Evolutionary conservation across 1,140 invertebrate species (phyloP).

Genomic region (Lepidotrigona ventralis): DNA sequence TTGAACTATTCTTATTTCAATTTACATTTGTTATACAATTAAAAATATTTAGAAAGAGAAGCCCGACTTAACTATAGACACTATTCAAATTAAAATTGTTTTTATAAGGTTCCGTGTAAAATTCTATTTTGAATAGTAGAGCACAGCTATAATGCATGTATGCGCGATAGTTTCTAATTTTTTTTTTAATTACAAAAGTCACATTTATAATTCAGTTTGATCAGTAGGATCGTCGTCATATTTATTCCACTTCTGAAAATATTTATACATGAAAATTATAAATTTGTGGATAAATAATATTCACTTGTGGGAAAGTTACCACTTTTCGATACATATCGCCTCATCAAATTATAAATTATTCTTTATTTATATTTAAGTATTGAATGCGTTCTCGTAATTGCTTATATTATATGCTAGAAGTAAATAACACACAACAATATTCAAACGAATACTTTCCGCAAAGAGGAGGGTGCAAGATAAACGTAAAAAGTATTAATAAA

Average conservation of each 20-base stretch:
- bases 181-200: conserved; percentile 17
- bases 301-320: conserved; percentile 6
- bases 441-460: conserved; percentile 23
- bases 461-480: conserved; percentile 37
- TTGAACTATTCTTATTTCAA: not conserved
- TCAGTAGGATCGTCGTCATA: conserved; percentile 9
- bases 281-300: conserved; percentile 23
- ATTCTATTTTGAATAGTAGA: not conserved
- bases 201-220: conserved; percentile 11
- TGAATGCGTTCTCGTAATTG: conserved; percentile 33
- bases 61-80: not conserved
- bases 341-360: conserved; percentile 45
- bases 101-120: conserved; percentile 20
- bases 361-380: conserved; percentile 43
- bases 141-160: not conserved
- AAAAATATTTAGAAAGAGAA: conserved; percentile 11
- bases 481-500: conserved; percentile 44
- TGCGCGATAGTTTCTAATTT: not conserved
- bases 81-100: conserved; percentile 29
- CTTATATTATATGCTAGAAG: conserved; percentile 22
- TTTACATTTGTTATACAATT: not conserved
- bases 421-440: conserved; percentile 28
- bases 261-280: conserved; percentile 30
- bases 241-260: conserved; percentile 16
- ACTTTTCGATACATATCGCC: conserved; percentile 30